Evolutionary conservation across 1,140 invertebrate genomes (phyloP).

Genomic region (Bombus soroeensis): DNA sequence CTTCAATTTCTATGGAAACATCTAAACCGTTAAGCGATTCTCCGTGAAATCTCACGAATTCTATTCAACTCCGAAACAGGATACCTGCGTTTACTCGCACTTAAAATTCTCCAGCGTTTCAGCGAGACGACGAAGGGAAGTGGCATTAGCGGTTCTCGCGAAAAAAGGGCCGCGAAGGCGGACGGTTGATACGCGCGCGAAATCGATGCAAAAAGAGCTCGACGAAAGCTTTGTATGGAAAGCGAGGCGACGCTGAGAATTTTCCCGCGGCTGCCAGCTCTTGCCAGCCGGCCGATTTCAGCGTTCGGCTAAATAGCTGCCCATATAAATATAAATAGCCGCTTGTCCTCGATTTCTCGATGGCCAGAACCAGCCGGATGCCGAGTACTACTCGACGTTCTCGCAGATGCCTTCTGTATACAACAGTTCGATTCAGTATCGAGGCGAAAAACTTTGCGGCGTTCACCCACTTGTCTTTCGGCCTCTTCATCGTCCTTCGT

Average conservation of each 20-base stretch:
- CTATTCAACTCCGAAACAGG: neutral
- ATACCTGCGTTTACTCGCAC: neutral
- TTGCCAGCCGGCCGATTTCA: slow-evolving; percentile 42
- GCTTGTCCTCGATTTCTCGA: slow-evolving; percentile 63
- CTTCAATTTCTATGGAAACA: neutral
- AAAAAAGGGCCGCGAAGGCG: neutral
- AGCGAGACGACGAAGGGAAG: no score
- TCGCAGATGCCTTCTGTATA: slow-evolving; percentile 40
- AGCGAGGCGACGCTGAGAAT: slow-evolving; percentile 32
- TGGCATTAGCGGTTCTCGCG: neutral
- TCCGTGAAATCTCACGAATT: no score
- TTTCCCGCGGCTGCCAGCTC: slow-evolving; percentile 28
- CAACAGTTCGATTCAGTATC: slow-evolving; percentile 59
- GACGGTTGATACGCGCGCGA: neutral
- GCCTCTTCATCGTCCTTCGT: neutral
- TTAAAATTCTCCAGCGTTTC: neutral
- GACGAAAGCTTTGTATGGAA: slow-evolving; percentile 46
- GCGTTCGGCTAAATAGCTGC: slow-evolving; percentile 45
- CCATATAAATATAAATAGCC: slow-evolving; percentile 66
- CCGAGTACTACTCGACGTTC: slow-evolving; percentile 48
- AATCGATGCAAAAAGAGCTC: neutral
- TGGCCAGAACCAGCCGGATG: slow-evolving; percentile 53
- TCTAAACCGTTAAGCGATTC: no score
- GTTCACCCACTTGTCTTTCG: neutral
- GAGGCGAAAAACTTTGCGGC: slow-evolving; percentile 48